Evolutionary conservation across 92 coral and sea anemone species (phyloP).

Genomic region (Phenganax marumi): DNA sequence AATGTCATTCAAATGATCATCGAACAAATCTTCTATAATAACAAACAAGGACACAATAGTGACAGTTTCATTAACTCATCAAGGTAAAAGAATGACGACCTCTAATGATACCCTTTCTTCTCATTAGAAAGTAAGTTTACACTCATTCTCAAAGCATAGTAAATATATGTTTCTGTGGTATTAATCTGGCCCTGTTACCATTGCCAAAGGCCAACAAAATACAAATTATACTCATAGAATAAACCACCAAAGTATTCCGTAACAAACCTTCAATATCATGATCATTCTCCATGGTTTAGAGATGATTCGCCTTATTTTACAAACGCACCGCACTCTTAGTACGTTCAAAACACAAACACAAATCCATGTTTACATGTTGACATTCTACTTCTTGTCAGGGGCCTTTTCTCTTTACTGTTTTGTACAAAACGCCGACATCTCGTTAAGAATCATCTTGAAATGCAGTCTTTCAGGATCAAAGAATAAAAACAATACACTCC

Average conservation of each 20-base stretch:
- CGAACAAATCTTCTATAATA: constrained; percentile 88
- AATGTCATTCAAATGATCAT: constrained; percentile 83
- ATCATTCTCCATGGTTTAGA: constrained; percentile 1
- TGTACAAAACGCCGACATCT: background rate
- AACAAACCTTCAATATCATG: constrained; percentile 27
- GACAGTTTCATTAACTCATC: background rate
- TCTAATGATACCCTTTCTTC: too few relatives aligned
- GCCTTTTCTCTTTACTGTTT: background rate
- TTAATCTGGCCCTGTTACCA: background rate
- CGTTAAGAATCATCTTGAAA: background rate
- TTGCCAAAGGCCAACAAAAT: background rate
- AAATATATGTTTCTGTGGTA: too few relatives aligned
- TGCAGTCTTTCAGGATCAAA: background rate
- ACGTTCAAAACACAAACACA: background rate
- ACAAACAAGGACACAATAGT: background rate
- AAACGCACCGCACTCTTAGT: background rate
- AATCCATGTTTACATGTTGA: constrained; percentile 14
- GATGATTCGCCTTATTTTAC: background rate
- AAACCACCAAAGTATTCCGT: background rate
- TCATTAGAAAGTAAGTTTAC: too few relatives aligned
- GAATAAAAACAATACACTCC: background rate
- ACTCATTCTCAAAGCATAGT: too few relatives aligned
- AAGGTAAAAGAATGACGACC: background rate
- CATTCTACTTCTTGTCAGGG: constrained; percentile 7
- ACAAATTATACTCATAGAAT: background rate